Conservation (phyloP, 2,888 invertebrate genomes). For the Miltochrista miniata region DNA sequence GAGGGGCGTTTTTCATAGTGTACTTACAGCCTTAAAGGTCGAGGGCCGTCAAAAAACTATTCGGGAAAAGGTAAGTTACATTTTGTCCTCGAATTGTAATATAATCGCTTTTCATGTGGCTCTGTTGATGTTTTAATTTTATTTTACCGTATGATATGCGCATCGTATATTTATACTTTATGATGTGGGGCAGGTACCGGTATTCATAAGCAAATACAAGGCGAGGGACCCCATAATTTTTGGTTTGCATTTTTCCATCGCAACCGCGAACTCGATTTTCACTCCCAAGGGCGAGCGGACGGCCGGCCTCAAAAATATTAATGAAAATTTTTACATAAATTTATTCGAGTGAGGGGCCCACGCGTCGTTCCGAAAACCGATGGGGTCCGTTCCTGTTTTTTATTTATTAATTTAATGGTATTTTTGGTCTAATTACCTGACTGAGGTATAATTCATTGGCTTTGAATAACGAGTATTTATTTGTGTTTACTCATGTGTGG, state of each 20-base stretch:
- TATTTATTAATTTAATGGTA: slow-evolving; percentile 84
- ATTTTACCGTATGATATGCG: slow-evolving; percentile 57
- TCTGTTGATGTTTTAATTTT: slow-evolving; percentile 67
- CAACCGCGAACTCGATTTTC: slow-evolving; percentile 82
- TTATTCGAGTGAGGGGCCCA: slow-evolving; percentile 81
- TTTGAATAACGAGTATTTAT: slow-evolving; percentile 67
- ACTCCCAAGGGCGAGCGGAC: slow-evolving; percentile 80
- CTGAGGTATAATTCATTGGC: slow-evolving; percentile 82
- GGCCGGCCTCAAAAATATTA: slow-evolving; percentile 82
- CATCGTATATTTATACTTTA: slow-evolving; percentile 67
- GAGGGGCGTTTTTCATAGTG: slow-evolving; percentile 78
- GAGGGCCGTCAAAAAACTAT: slow-evolving; percentile 46
- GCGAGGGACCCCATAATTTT: slow-evolving; percentile 81
- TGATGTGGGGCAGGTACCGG: slow-evolving; percentile 63
- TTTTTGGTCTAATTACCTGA: slow-evolving; percentile 83
- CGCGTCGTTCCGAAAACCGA: slow-evolving; percentile 67
- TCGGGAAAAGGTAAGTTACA: slow-evolving; percentile 40
- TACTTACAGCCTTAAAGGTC: slow-evolving; percentile 51
- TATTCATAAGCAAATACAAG: slow-evolving; percentile 84
- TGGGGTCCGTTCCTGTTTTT: slow-evolving; percentile 78
- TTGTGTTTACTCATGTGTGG: slow-evolving; percentile 63
- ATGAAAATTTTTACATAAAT: slow-evolving; percentile 84
- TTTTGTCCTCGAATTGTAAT: slow-evolving; percentile 34
- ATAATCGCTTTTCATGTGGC: slow-evolving; percentile 45
- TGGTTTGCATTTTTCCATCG: slow-evolving; percentile 84